Conservation (phyloP, 2,113 vertebrate genomes). For the Crotalus tigris region DNA sequence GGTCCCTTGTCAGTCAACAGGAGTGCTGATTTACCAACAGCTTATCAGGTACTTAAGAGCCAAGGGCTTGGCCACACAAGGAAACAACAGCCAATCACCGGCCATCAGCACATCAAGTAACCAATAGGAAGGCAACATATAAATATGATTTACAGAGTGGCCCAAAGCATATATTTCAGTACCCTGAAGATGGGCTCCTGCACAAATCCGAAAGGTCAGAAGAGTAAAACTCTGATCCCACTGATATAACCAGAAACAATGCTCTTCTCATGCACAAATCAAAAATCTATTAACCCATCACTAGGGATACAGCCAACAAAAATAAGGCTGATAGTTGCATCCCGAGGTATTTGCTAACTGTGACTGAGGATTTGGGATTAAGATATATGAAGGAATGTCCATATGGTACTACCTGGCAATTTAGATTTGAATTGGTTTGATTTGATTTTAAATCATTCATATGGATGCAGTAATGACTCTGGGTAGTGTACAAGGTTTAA, state of each 20-base stretch:
- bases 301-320: slow-evolving; percentile 62
- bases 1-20: neutral
- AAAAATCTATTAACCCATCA: slow-evolving; percentile 55
- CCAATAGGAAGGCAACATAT: neutral
- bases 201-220: neutral
- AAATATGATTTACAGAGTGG: too few relatives aligned
- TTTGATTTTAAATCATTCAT: neutral
- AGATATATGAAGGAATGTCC: neutral
- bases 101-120: neutral
- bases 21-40: neutral
- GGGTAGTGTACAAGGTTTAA: neutral
- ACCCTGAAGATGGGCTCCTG: neutral
- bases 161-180: too few relatives aligned
- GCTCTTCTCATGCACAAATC: slow-evolving; percentile 63
- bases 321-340: slow-evolving; percentile 40
- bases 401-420: neutral
- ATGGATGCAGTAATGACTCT: neutral
- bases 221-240: too few relatives aligned
- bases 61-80: neutral
- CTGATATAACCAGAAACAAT: neutral
- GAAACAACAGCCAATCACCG: neutral
- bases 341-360: accelerated
- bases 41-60: neutral
- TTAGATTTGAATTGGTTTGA: neutral
- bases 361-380: neutral